phyloP scores from a whole-genome alignment of 2,113 vertebrate species.

The Collichthys lucidus region DNA sequence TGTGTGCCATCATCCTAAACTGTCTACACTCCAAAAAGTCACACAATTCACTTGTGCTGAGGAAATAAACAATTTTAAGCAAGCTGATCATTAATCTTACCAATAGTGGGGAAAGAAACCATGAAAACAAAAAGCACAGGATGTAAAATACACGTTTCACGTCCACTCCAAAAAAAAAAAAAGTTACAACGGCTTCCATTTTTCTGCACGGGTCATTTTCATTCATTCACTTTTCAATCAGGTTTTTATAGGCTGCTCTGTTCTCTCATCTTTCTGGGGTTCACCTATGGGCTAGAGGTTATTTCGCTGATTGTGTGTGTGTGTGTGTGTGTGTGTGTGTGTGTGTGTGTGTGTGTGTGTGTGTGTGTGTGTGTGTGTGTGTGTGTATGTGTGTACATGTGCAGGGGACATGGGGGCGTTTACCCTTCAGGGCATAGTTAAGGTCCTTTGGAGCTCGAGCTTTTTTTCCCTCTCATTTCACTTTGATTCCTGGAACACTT shows the following conservation, averaged over 20 bases:
- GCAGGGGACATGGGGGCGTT: slow-evolving; percentile 41
- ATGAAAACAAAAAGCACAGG: not conserved
- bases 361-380: not conserved
- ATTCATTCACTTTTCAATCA: slow-evolving; percentile 19
- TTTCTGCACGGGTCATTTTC: slow-evolving; percentile 12
- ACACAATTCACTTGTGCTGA: not conserved
- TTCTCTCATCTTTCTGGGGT: slow-evolving; percentile 30
- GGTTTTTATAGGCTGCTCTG: slow-evolving; percentile 22
- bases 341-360: not conserved
- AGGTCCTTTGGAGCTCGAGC: slow-evolving; percentile 56
- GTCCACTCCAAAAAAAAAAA: not conserved
- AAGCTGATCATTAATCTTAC: not conserved
- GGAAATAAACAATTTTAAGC: not conserved
- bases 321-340: slow-evolving; percentile 2
- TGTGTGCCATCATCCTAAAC: slow-evolving; percentile 3
- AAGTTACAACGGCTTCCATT: slow-evolving; percentile 7
- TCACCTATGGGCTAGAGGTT: slow-evolving; percentile 49
- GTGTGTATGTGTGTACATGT: slow-evolving; percentile 19
- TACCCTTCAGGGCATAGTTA: slow-evolving; percentile 59
- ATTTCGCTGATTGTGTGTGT: slow-evolving; percentile 11
- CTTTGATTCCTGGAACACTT: slow-evolving; percentile 80
- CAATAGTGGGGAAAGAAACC: not conserved
- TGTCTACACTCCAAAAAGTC: not conserved
- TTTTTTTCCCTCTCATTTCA: slow-evolving; percentile 67
- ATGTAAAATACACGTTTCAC: slow-evolving; percentile 3